Conservation (phyloP, 2,797 vertebrate genomes). For the Natrix natrix region DNA sequence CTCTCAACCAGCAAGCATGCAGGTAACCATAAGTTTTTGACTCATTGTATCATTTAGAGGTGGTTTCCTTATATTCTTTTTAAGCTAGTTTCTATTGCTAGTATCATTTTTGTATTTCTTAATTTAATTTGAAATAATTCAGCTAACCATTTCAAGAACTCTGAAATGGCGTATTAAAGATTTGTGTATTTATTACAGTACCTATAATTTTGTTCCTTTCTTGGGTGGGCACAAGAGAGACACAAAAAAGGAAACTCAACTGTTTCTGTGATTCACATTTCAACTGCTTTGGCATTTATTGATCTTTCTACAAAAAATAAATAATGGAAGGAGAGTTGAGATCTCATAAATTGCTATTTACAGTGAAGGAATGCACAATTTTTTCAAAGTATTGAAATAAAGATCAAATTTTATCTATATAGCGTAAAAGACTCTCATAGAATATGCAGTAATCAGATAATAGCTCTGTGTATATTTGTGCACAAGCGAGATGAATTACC, state of each 20-base stretch:
- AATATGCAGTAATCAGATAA: not conserved
- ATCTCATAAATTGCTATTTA: not conserved
- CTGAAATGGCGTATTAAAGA: not conserved
- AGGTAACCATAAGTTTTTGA: not conserved
- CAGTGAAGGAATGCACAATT: not conserved
- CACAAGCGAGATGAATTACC: not conserved
- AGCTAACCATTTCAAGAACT: not conserved
- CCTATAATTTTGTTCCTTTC: not conserved
- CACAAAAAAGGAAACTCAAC: not conserved
- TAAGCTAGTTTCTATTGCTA: not conserved
- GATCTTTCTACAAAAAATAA: not conserved
- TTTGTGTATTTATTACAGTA: not conserved
- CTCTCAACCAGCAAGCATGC: constrained; percentile 2
- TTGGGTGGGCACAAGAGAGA: not conserved
- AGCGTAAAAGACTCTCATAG: not conserved
- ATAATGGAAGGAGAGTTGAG: not conserved
- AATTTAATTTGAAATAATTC: not conserved
- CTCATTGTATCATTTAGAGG: constrained; percentile 4
- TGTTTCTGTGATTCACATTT: not conserved
- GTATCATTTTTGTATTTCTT: not conserved
- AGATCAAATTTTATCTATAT: not conserved
- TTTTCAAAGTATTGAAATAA: not conserved
- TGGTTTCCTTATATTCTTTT: not conserved
- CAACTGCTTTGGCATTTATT: not conserved
- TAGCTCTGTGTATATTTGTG: not conserved